Conservation (phyloP, 2,797 vertebrate species). For the Oophaga sylvatica region DNA sequence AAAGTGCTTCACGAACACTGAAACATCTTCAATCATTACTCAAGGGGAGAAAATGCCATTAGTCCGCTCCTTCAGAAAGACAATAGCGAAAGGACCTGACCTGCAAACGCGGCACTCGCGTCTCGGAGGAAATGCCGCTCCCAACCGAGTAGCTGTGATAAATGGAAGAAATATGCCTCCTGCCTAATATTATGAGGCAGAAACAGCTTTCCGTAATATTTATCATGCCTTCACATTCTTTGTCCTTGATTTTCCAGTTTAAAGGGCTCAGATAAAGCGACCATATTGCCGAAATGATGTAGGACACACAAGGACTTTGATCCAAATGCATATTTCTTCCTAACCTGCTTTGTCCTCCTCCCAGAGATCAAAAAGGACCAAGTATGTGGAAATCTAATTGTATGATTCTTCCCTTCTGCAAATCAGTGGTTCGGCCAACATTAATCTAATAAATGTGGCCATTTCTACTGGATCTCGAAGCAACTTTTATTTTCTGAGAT, state of each 20-base stretch:
- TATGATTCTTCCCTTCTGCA: too few relatives aligned
- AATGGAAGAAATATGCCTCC: constrained; percentile 37
- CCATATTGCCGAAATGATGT: neutral
- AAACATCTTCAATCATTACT: constrained; percentile 50
- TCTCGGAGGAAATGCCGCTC: constrained; percentile 26
- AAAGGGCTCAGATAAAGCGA: neutral
- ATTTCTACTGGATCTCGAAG: too few relatives aligned
- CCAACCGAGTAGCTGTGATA: constrained; percentile 44
- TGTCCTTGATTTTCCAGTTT: neutral
- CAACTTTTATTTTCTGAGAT: too few relatives aligned
- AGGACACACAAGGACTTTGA: neutral
- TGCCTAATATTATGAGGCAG: constrained; percentile 39
- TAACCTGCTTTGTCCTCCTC: too few relatives aligned
- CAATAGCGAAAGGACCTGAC: constrained; percentile 37
- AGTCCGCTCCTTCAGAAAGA: constrained; percentile 42
- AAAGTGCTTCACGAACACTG: constrained; percentile 34
- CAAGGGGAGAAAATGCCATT: constrained; percentile 41
- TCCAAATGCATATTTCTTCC: neutral
- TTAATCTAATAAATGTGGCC: too few relatives aligned
- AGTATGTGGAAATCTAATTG: too few relatives aligned
- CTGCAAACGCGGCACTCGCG: constrained; percentile 27
- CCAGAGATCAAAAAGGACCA: too few relatives aligned
- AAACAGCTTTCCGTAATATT: constrained; percentile 34
- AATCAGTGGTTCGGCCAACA: too few relatives aligned
- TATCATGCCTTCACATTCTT: neutral